Percentiles rank a stretch among this genome's conserved stretches.
These are phyloP conservation scores for Heliothis subflexa DNA, from an alignment of 1,140 invertebrate genomes.

Conservation along the genomic window DNA sequence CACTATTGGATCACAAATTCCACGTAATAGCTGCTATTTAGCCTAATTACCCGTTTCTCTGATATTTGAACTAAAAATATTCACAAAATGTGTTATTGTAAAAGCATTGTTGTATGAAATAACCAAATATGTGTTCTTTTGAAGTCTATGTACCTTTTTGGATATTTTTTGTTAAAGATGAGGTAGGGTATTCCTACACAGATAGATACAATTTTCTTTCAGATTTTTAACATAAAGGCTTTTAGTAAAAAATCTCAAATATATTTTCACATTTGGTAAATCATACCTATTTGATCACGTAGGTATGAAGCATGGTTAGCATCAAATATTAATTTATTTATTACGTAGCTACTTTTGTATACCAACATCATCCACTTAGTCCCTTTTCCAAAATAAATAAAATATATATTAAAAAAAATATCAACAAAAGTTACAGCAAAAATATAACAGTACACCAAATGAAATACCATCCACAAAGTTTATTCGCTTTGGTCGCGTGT, in stretches of 20 bases:
- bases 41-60: neutral
- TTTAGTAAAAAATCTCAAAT: too few relatives aligned
- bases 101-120: neutral
- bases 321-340: too few relatives aligned
- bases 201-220: too few relatives aligned
- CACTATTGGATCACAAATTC: slow-evolving; percentile 20
- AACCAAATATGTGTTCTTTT: neutral
- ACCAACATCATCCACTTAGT: too few relatives aligned
- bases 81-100: neutral
- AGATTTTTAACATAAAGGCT: too few relatives aligned
- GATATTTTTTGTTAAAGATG: too few relatives aligned
- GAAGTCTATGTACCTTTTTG: too few relatives aligned
- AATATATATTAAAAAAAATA: neutral
- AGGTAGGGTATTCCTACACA: too few relatives aligned
- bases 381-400: neutral
- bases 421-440: neutral
- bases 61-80: neutral
- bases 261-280: too few relatives aligned
- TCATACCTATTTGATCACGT: too few relatives aligned
- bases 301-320: too few relatives aligned
- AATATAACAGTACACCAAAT: slow-evolving; percentile 28
- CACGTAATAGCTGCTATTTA: slow-evolving; percentile 7
- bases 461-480: slow-evolving; percentile 33
- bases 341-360: too few relatives aligned
- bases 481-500: slow-evolving; percentile 35